Percentiles rank a stretch among this genome's conserved stretches.
These are phyloP conservation scores for Drosophila yooni DNA, from an alignment of 2,888 invertebrate genomes.

Conservation along the genomic window DNA sequence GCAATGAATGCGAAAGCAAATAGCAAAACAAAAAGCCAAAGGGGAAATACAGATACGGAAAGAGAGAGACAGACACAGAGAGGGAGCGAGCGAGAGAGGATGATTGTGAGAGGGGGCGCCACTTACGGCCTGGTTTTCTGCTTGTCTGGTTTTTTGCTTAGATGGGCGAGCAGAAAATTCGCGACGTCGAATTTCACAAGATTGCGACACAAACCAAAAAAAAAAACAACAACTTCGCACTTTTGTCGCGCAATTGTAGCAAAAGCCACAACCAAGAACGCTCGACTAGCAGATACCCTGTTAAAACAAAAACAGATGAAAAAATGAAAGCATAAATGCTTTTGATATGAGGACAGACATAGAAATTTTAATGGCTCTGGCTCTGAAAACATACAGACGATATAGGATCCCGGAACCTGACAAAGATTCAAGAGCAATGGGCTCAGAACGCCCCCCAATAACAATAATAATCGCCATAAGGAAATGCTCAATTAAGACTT, in stretches of 20 bases:
- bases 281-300: background rate
- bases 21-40: conserved; percentile 59
- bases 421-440: background rate
- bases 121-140: conserved; percentile 45
- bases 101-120: conserved; percentile 24
- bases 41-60: conserved; percentile 16
- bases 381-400: background rate
- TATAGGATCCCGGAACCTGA: background rate
- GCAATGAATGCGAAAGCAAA: conserved; percentile 63
- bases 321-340: fast-evolving
- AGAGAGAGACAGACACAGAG: background rate
- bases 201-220: conserved; percentile 52
- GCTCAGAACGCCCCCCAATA: fast-evolving
- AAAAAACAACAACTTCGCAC: conserved; percentile 47
- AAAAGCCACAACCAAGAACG: background rate
- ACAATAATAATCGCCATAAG: too few relatives aligned
- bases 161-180: conserved; percentile 66
- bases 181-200: conserved; percentile 73
- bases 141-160: conserved; percentile 52
- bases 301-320: fast-evolving
- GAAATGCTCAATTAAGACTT: background rate
- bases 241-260: conserved; percentile 68
- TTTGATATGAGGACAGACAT: background rate
- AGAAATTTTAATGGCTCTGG: background rate
- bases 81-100: background rate